Evolutionary conservation across 30 jellyfish, hydroid and myxozoan species (phyloP).

Genomic region (Aurelia coerulea): DNA sequence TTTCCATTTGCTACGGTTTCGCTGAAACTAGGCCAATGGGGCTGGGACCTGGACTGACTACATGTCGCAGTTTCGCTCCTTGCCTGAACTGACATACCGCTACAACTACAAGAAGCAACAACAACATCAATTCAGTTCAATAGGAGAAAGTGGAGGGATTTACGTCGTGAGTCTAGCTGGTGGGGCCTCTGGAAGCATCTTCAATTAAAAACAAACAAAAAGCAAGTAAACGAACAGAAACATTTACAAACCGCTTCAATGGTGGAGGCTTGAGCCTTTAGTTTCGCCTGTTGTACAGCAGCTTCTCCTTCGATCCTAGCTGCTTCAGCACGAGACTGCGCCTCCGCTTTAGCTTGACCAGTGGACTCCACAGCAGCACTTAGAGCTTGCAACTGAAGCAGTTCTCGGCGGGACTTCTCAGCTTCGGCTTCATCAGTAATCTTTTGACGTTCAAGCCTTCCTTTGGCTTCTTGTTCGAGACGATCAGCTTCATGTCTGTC

Average conservation of each 20-base stretch:
- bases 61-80: too few species aligned
- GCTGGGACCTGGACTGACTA: too few species aligned
- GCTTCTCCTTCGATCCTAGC: constrained; percentile 98
- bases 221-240: too few species aligned
- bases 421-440: constrained; percentile 97
- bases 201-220: too few species aligned
- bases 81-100: too few species aligned
- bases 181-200: too few species aligned
- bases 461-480: constrained; percentile 97
- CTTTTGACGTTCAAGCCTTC: constrained; percentile 97
- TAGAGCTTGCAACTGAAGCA: constrained; percentile 92
- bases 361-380: constrained; percentile 99
- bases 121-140: too few species aligned
- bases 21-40: too few species aligned
- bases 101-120: too few species aligned
- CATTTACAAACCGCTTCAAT: constrained; percentile 84
- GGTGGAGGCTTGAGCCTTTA: constrained; percentile 89
- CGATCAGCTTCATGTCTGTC: constrained; percentile 98
- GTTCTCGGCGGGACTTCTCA: constrained; percentile 95
- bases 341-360: constrained; percentile 99
- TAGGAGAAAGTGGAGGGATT: too few species aligned
- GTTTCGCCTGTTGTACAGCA: constrained; percentile 97
- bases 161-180: too few species aligned
- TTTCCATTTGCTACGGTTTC: too few species aligned
- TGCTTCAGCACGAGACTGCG: constrained; percentile 99